Evolutionary conservation across 1,140 invertebrate genomes (phyloP), one percentile per base, ranked within the genome.

Genomic region (Bombus pascuorum): DNA sequence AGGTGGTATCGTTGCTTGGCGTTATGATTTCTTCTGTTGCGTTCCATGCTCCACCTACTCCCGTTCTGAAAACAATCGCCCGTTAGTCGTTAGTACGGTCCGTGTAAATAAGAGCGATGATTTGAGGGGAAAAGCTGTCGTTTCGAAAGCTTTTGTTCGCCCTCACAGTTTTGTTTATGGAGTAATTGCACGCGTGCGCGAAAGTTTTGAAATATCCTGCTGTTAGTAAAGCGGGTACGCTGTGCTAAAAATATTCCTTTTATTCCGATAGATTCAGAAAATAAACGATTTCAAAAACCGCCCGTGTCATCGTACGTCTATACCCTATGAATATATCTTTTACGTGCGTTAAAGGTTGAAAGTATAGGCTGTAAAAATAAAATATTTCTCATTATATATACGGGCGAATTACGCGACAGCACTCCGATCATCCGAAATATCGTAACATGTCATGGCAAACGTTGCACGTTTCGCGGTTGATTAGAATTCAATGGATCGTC

Each of bases 11-110:
- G 94, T 97, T 98, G 90, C 95, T 96, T 80, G 96, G 95, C 8
- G 97, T 97, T 84, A 96, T 93, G 85, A 97, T 96, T 86, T 96
- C 96, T 81, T 96, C 95, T 85, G 95, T 95, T 87, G 96, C 95
- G 92, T 97, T 96, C 97, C 97, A 97, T 32, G 96, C 95, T 81
- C 96, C 96, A 85, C 96, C 95, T 92, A 97, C 96, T 72, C 96
- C 96, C 91, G 97, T 96, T 83, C 97, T 97, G 96, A 71, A 95
- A 96, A 85, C 90, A 91, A 86, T 72, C 32, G 70, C n/a, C 32
- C 25, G 13, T 53, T 53, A 22, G 34, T 62, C 65, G 37, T 84
- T 90, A 87, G 68, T 32, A 37, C 12, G 47, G 10, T 3, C 3
- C 65, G 25, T 34, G 12, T 37, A 28, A 47, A 37, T 42, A 32